These are phyloP conservation scores for Trichogramma dendrolimi DNA, from an alignment of 2,888 invertebrate species.

Conservation along the genomic window DNA sequence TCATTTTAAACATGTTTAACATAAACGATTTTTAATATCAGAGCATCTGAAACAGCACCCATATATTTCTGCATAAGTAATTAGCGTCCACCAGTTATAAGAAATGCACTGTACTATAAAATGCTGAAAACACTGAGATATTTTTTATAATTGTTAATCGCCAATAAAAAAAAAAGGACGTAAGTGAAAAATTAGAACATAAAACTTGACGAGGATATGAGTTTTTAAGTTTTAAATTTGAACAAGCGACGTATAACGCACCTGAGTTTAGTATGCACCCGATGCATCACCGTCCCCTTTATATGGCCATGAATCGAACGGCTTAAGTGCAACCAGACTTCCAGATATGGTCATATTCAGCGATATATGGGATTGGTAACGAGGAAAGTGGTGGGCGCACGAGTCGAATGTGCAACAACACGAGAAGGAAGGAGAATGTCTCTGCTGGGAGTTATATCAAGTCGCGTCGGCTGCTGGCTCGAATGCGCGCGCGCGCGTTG, in stretches of 20 bases:
- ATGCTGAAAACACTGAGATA: not conserved
- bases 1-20: slow-evolving; percentile 9
- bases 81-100: not conserved
- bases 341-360: slow-evolving; percentile 27
- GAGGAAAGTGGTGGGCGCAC: not conserved
- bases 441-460: too few species aligned
- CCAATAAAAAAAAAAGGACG: not conserved
- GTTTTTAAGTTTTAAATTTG: not conserved
- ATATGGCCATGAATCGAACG: slow-evolving; percentile 22
- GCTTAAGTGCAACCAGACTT: slow-evolving; percentile 11
- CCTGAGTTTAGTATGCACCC: slow-evolving; percentile 21
- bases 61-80: not conserved
- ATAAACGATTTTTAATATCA: not conserved
- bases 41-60: not conserved
- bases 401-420: slow-evolving; percentile 20
- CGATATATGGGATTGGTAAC: slow-evolving; percentile 18
- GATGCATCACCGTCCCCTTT: not conserved
- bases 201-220: not conserved
- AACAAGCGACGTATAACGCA: not conserved
- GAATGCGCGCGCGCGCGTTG: too few species aligned
- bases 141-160: too few species aligned
- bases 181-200: not conserved
- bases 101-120: not conserved
- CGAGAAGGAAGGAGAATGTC: too few species aligned
- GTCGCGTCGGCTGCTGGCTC: too few species aligned